Conservation (phyloP, 2,888 invertebrate genomes). For the Cartodere bifasciata region DNA sequence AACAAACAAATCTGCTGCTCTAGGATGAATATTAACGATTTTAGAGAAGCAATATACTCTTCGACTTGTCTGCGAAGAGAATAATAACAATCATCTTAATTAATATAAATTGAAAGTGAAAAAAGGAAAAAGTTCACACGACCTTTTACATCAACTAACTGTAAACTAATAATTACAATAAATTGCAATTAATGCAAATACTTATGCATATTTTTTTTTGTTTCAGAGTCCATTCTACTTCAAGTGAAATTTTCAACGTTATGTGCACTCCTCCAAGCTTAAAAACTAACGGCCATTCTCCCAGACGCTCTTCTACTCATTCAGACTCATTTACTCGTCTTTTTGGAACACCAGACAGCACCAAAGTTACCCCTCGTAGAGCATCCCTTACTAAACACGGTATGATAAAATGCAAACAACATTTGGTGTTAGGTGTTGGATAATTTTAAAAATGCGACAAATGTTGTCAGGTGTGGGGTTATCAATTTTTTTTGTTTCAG, state of each 20-base stretch:
- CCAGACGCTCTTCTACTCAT: conserved; percentile 24
- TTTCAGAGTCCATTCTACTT: conserved; percentile 34
- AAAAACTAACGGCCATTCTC: conserved; percentile 21
- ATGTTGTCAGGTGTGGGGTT: no score
- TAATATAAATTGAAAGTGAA: no score
- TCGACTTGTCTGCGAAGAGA: no score
- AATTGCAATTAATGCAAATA: not conserved
- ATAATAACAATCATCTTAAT: no score
- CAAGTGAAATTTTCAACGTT: conserved; percentile 34
- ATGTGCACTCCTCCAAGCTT: conserved; percentile 26
- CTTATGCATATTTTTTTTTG: conserved; percentile 13
- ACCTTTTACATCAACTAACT: no score
- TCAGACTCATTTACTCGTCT: conserved; percentile 33
- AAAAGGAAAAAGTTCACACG: no score
- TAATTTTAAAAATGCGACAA: no score
- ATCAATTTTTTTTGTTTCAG: conserved; percentile 26
- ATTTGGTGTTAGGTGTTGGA: not conserved
- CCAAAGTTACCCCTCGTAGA: conserved; percentile 27
- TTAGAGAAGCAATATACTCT: no score
- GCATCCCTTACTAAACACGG: conserved; percentile 33
- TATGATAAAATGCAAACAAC: conserved; percentile 12
- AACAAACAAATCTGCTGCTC: no score
- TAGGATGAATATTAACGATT: no score
- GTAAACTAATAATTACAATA: not conserved
- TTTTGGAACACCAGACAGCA: conserved; percentile 27